A percentile compares a stretch with the other conserved stretches of the same genome.
Conservation (phyloP, 2,888 invertebrate genomes). For the Eupithecia insigniata region DNA sequence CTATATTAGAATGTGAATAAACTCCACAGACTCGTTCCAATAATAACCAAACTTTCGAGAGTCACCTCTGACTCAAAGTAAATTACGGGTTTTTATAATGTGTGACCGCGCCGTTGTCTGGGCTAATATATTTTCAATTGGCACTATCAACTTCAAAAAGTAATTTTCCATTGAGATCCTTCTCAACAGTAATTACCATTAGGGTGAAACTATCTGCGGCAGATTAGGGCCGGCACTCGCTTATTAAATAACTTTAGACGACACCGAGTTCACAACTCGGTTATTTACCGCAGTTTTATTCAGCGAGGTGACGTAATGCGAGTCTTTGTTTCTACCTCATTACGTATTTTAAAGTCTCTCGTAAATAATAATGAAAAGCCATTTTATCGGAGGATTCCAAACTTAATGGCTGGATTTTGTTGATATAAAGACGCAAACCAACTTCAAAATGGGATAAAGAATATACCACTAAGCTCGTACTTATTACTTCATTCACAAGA, state of each 20-base stretch:
- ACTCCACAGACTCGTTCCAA: background rate
- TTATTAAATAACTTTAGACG: constrained; percentile 69
- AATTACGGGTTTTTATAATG: background rate
- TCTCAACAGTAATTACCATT: constrained; percentile 12
- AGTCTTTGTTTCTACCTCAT: constrained; percentile 36
- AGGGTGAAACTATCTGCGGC: constrained; percentile 7
- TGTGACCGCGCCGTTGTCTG: background rate
- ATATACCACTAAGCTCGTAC: background rate
- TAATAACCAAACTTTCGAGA: background rate
- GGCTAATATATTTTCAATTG: constrained; percentile 11
- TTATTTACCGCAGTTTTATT: constrained; percentile 71
- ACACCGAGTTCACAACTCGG: constrained; percentile 57
- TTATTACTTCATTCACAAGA: background rate
- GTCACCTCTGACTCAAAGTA: background rate
- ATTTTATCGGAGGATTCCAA: background rate
- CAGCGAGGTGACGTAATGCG: constrained; percentile 54
- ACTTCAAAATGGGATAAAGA: background rate
- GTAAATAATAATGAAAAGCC: background rate
- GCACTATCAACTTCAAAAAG: constrained; percentile 9
- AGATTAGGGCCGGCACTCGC: constrained; percentile 45
- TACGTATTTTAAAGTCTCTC: background rate
- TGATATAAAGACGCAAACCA: background rate
- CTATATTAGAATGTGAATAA: background rate
- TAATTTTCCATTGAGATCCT: constrained; percentile 16
- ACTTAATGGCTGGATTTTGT: background rate